These are phyloP conservation scores for Conomelus anceps DNA, from an alignment of 2,888 invertebrate species.

Conservation along the genomic window DNA sequence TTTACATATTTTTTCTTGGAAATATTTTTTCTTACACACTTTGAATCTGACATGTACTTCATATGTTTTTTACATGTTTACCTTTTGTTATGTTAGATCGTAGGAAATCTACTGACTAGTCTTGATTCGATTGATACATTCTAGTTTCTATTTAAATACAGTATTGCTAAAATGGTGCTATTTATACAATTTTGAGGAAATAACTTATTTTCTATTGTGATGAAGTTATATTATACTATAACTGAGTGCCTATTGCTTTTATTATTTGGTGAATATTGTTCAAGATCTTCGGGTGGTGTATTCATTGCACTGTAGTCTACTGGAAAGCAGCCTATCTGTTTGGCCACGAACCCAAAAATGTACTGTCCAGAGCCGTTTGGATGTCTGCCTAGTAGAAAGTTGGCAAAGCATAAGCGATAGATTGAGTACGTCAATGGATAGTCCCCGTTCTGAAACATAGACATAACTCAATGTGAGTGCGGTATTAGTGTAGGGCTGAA, in stretches of 20 bases:
- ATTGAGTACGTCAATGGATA: slow-evolving; percentile 58
- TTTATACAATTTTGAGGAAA: no score
- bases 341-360: slow-evolving; percentile 51
- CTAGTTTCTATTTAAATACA: no score
- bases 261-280: slow-evolving; percentile 50
- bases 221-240: slow-evolving; percentile 45
- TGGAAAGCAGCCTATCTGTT: slow-evolving; percentile 52
- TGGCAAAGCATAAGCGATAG: slow-evolving; percentile 66
- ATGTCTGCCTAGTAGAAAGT: slow-evolving; percentile 65
- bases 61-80: no score
- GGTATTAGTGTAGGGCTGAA: not conserved
- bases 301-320: slow-evolving; percentile 70
- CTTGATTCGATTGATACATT: no score
- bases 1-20: no score
- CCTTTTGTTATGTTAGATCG: no score
- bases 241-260: slow-evolving; percentile 59
- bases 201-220: no score
- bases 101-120: no score
- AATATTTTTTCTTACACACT: no score
- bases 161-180: not conserved
- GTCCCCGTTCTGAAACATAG: slow-evolving; percentile 58
- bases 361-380: slow-evolving; percentile 71
- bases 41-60: no score
- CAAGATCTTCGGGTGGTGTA: slow-evolving; percentile 60
- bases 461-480: not conserved